A percentile compares a stretch with the other conserved stretches of the same genome.
Evolutionary conservation across 1,140 invertebrate genomes (phyloP).

Genomic region (Neodiprion lecontei): DNA sequence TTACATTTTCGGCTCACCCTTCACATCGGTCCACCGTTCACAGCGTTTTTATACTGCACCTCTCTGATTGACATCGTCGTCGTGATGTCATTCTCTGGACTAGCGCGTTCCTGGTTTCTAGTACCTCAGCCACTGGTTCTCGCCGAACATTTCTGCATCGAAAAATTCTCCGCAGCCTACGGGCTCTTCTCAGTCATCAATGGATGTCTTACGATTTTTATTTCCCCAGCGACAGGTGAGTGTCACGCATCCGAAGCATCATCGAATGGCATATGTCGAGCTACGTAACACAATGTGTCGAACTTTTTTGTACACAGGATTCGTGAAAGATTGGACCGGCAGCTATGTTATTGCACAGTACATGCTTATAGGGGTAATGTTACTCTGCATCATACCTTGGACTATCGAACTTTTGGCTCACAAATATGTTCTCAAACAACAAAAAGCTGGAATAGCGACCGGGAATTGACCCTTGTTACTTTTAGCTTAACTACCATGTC

Average conservation of each 20-base stretch:
- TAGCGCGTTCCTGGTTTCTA: constrained; percentile 49
- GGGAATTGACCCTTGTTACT: too few relatives aligned
- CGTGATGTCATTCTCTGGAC: constrained; percentile 48
- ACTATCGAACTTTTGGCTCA: constrained; percentile 44
- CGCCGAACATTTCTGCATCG: constrained; percentile 53
- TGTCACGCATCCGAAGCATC: neutral
- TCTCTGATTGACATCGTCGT: constrained; percentile 45
- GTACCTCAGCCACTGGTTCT: constrained; percentile 54
- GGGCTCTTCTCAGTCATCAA: constrained; percentile 54
- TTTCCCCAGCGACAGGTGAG: constrained; percentile 57
- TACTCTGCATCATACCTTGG: constrained; percentile 54
- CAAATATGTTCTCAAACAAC: too few relatives aligned
- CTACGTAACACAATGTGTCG: neutral
- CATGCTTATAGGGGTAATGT: constrained; percentile 46
- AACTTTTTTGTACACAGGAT: constrained; percentile 36
- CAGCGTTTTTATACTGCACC: constrained; percentile 49
- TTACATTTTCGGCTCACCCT: neutral
- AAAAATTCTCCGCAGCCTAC: constrained; percentile 58
- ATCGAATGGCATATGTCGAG: neutral
- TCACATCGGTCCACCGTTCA: neutral
- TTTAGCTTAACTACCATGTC: too few relatives aligned
- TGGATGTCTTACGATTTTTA: constrained; percentile 49
- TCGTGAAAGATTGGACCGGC: constrained; percentile 57
- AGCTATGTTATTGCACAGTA: constrained; percentile 51
- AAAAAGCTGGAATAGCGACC: too few relatives aligned